Conservation (phyloP, 1,140 invertebrate species). For the Zaprionus tsacasi region DNA sequence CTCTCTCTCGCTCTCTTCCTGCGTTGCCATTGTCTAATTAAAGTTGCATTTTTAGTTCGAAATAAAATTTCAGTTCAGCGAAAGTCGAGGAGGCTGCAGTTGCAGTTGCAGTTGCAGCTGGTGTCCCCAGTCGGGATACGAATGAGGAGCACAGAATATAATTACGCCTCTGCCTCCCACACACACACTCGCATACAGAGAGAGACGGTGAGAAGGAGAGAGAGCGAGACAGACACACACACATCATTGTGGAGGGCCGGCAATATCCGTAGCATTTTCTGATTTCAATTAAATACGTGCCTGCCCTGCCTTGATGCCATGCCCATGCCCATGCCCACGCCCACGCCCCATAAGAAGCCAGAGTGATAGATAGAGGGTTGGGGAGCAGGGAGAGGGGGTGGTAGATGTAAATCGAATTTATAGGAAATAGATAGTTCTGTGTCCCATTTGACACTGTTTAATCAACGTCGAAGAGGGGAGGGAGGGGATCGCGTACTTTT, state of each 20-base stretch:
- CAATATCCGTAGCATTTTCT: slow-evolving; percentile 9
- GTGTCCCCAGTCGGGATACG: background rate
- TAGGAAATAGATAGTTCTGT: slow-evolving; percentile 36
- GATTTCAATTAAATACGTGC: slow-evolving; percentile 48
- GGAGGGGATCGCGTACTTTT: background rate
- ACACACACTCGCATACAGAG: background rate
- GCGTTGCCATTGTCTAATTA: background rate
- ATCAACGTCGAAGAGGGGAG: slow-evolving; percentile 5
- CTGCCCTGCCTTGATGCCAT: background rate
- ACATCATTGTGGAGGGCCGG: background rate
- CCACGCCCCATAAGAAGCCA: too few species aligned
- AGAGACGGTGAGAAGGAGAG: background rate
- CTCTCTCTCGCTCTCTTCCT: too few species aligned
- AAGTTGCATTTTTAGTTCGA: background rate
- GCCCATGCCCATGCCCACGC: too few species aligned
- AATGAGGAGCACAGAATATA: slow-evolving; percentile 31
- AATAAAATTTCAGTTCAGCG: background rate
- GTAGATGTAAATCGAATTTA: slow-evolving; percentile 33
- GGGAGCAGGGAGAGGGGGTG: background rate
- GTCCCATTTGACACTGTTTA: slow-evolving; percentile 24
- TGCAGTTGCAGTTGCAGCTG: too few species aligned
- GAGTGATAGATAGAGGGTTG: background rate
- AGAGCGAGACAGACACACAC: background rate
- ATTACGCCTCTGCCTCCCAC: background rate
- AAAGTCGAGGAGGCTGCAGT: too few species aligned